Base-by-base conservation (phyloP, 2,113 vertebrate species). In the Pyxicephalus adspersus region DNA sequence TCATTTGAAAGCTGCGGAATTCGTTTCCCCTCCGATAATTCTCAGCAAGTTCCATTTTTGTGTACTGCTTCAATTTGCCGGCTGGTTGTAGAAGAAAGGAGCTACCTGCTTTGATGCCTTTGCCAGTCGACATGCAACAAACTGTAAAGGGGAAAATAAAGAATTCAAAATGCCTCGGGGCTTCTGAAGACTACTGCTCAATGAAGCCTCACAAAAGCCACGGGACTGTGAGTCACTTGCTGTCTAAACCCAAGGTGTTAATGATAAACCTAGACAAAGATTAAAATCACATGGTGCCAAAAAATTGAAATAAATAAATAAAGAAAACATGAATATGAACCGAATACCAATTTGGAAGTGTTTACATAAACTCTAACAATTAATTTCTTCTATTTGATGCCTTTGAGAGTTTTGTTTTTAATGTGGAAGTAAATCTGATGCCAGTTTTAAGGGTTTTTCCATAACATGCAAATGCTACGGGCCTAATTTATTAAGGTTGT, bases 91-190 rank as follows among this genome's bases (percentile, higher is more conserved):
- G 84, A 80, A 85, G 83, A 13, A 60, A 85, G 72, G 80, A 3
- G 76, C 84, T 85, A 54, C 77, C 1, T 4, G 67, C 90, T 90
- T 91, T 90, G 88, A 91, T 89, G 85, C 84, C 79, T 86, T 84
- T 85, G 80, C 86, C 85, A 83, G 83, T 85, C 64, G 83, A 26
- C 11, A 86, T 64, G 64, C n/a, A 75, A 79, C 86, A 82, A 75
- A 2, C 38, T 63, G 57, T 63, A 34, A 70, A 64, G 57, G 85
- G 68, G 67, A 23, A n/a, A 80, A 68, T 2, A 50, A 79, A 81
- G 64, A 5, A 28, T 52, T 64, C 19, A 1, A 23, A 66, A 73
- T 0, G 34, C 71, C 52, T 0, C 17, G 58, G 84, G 84, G 74
- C 6, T 20, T 5, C 9, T 67, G 23, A 64, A 5, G 1, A 0